These are phyloP conservation scores for Noctilio leporinus DNA, from an alignment of 2,113 vertebrate genomes.

Conservation along the genomic window DNA sequence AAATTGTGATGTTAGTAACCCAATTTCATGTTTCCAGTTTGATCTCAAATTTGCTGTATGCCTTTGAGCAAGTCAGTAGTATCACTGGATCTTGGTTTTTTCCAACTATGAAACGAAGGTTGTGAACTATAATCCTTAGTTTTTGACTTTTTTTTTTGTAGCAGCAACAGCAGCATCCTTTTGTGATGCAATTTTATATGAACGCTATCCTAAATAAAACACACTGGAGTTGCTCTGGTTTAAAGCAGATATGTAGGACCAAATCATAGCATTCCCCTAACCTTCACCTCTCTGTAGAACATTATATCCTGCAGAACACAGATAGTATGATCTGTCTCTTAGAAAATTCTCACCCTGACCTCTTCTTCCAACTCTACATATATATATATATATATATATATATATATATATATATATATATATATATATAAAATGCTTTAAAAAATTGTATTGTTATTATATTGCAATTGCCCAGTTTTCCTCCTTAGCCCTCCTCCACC, in stretches of 20 bases:
- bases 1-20: conserved; percentile 19
- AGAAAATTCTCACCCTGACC: neutral
- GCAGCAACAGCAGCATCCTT: neutral
- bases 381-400: neutral
- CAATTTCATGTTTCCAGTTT: conserved; percentile 16
- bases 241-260: neutral
- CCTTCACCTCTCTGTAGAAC: neutral
- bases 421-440: neutral
- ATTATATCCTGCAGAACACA: neutral
- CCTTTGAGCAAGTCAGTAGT: neutral
- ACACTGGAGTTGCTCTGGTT: neutral
- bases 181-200: neutral
- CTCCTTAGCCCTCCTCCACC: too few relatives aligned
- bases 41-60: conserved; percentile 15
- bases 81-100: conserved; percentile 14
- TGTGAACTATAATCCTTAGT: neutral
- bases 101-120: neutral
- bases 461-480: too few relatives aligned
- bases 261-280: neutral
- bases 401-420: neutral
- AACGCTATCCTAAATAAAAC: neutral
- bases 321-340: neutral
- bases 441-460: too few relatives aligned
- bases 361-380: neutral
- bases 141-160: conserved; percentile 28